These are phyloP conservation scores for Xiphophorus hellerii DNA, from an alignment of 2,113 vertebrate species.

Conservation along the genomic window DNA sequence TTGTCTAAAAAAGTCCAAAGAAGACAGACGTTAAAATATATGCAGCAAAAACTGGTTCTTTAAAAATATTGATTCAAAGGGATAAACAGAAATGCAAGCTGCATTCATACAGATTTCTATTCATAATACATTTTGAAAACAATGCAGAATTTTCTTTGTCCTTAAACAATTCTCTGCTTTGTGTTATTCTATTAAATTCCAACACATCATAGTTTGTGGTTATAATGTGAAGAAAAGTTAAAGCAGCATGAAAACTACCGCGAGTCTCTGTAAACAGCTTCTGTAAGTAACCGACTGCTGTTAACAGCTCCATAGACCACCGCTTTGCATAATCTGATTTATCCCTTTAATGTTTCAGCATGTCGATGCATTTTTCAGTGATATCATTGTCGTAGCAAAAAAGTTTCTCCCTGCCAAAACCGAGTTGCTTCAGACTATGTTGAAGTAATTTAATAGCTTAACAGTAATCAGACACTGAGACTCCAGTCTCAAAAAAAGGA, in stretches of 20 bases:
- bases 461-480: slow-evolving; percentile 12
- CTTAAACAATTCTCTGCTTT: background rate
- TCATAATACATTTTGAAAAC: background rate
- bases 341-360: background rate
- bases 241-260: too few relatives aligned
- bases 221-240: too few relatives aligned
- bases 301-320: background rate
- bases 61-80: background rate
- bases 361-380: background rate
- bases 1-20: too few relatives aligned
- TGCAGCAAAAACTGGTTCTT: background rate
- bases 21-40: background rate
- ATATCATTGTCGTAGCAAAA: background rate
- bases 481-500: slow-evolving; percentile 16
- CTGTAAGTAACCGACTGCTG: too few relatives aligned
- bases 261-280: too few relatives aligned
- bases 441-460: slow-evolving; percentile 7
- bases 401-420: background rate
- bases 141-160: background rate
- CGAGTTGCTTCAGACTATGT: background rate
- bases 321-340: background rate
- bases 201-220: too few relatives aligned
- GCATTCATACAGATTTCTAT: background rate
- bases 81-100: background rate
- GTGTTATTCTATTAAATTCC: background rate